Evolutionary conservation across 2,113 vertebrate species (phyloP).

Genomic region (Bubo scandiacus): DNA sequence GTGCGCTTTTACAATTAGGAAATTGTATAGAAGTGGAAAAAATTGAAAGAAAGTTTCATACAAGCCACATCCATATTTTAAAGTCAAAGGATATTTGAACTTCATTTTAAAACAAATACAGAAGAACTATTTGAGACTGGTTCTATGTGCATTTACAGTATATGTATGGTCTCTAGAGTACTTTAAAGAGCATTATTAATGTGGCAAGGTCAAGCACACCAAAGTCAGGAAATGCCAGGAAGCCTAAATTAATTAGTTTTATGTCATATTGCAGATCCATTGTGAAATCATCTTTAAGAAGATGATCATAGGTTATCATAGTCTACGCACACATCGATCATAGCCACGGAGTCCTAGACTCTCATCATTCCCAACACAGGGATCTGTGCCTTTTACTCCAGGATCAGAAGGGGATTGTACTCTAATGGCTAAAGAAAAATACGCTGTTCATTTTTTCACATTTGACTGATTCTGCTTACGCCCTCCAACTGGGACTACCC

Average conservation of each 20-base stretch:
- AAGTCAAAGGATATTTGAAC: background rate
- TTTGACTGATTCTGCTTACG: background rate
- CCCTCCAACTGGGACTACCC: background rate
- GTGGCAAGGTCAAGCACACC: background rate
- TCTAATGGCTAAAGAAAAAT: background rate
- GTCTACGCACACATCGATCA: background rate
- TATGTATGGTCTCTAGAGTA: background rate
- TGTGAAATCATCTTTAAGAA: background rate
- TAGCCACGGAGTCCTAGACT: fast-evolving
- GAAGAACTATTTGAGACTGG: background rate
- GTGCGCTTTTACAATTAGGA: background rate
- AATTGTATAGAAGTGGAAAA: background rate
- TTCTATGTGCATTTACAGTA: background rate
- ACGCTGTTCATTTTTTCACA: background rate
- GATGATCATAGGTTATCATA: background rate
- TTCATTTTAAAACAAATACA: background rate
- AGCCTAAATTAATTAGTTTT: background rate
- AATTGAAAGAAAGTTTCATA: background rate
- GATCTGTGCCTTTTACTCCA: background rate
- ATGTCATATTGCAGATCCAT: background rate
- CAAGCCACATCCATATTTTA: background rate
- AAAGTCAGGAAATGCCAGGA: background rate
- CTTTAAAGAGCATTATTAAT: background rate
- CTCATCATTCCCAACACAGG: background rate
- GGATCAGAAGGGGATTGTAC: background rate